phyloP scores from a whole-genome alignment of 2,797 vertebrate species.

The Myripristis jacobus region DNA sequence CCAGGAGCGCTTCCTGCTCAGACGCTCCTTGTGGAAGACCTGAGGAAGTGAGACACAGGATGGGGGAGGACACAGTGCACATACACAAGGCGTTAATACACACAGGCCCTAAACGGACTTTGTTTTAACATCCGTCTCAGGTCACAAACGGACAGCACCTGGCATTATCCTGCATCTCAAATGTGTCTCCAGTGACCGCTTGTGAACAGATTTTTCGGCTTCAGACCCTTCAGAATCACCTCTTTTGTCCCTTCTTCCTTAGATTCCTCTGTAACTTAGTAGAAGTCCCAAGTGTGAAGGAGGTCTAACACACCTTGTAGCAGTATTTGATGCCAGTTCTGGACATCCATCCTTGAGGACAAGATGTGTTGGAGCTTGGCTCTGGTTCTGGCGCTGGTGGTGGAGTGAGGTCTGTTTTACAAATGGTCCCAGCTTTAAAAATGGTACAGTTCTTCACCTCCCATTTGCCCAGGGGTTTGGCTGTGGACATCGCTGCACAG shows the following conservation, averaged over 20 bases:
- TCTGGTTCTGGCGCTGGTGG: slow-evolving; percentile 76
- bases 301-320: slow-evolving; percentile 92
- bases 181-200: too few species aligned
- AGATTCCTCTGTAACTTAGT: too few species aligned
- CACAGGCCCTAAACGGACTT: too few species aligned
- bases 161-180: too few species aligned
- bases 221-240: too few species aligned
- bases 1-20: slow-evolving; percentile 93
- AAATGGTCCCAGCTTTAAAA: slow-evolving; percentile 91
- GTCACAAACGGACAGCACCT: too few species aligned
- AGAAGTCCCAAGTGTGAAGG: too few species aligned
- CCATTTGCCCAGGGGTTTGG: slow-evolving; percentile 89
- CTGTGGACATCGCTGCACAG: slow-evolving; percentile 89
- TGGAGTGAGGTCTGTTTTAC: slow-evolving; percentile 84
- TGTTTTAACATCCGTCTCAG: too few species aligned
- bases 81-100: too few species aligned
- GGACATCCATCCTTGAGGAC: slow-evolving; percentile 89
- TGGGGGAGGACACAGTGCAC: background rate
- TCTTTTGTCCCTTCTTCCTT: too few species aligned
- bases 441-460: slow-evolving; percentile 87
- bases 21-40: slow-evolving; percentile 92
- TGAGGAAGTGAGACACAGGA: slow-evolving; percentile 57
- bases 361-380: slow-evolving; percentile 80
- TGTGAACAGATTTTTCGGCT: too few species aligned
- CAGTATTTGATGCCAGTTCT: slow-evolving; percentile 82